Conservation (phyloP, 2,797 vertebrate genomes). For the Pangasius larnaudii region DNA sequence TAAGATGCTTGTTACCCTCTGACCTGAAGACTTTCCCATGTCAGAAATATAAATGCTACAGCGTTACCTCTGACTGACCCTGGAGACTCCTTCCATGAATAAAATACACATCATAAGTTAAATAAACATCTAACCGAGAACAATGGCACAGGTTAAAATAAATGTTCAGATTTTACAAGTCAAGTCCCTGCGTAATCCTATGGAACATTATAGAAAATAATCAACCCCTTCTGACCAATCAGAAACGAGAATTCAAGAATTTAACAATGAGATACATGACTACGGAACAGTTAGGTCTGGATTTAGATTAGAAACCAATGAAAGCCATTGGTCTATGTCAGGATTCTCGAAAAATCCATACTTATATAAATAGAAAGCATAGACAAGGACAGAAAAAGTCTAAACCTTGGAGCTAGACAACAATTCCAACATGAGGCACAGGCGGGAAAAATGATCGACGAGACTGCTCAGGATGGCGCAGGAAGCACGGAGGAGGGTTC, state of each 20-base stretch:
- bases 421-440: neutral
- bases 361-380: neutral
- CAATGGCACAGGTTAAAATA: neutral
- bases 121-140: neutral
- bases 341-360: neutral
- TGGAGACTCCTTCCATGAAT: neutral
- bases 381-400: neutral
- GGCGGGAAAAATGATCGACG: neutral
- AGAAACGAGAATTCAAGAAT: neutral
- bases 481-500: neutral
- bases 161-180: neutral
- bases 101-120: neutral
- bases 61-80: neutral
- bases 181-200: too few species aligned
- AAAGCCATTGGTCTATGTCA: neutral
- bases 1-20: neutral
- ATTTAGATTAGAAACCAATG: neutral
- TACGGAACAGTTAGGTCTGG: neutral
- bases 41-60: neutral
- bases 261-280: neutral
- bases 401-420: neutral
- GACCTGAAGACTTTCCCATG: neutral
- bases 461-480: neutral
- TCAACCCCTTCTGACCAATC: neutral
- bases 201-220: neutral